Conservation (phyloP, 53 echinoderm and acorn worm species). For the Paracentrotus lividus region DNA sequence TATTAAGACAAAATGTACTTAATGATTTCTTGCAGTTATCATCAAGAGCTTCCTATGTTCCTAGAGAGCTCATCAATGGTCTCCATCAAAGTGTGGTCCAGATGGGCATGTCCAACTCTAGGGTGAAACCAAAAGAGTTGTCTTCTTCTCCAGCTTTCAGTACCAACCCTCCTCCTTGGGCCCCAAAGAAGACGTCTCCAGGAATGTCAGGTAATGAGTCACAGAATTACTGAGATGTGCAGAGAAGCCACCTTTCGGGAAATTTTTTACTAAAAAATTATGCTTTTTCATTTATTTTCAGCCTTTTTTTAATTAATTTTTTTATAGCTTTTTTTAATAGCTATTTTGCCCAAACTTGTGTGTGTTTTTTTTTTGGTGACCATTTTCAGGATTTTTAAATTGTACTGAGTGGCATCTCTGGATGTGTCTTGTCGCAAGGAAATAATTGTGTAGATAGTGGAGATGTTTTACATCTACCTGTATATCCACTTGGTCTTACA, state of each 20-base stretch:
- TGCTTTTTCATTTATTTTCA: no score
- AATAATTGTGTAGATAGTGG: not conserved
- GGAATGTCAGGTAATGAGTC: not conserved
- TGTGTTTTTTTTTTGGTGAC: no score
- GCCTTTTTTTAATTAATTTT: no score
- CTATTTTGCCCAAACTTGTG: no score
- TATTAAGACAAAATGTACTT: no score
- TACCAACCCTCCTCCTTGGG: not conserved
- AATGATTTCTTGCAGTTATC: constrained; percentile 15
- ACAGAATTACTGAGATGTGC: not conserved
- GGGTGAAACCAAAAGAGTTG: not conserved
- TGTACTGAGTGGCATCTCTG: no score
- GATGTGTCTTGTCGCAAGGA: no score
- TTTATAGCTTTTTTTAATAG: no score
- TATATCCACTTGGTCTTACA: no score
- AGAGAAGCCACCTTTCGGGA: no score
- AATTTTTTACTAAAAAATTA: no score
- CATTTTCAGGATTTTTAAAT: no score
- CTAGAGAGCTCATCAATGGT: constrained; percentile 48
- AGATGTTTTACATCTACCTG: not conserved
- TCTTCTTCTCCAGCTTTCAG: not conserved
- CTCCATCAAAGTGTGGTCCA: constrained; percentile 49
- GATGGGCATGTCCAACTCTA: not conserved
- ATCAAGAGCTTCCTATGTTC: constrained; percentile 41
- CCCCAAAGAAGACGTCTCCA: constrained; percentile 12